Evolutionary conservation across 2,888 invertebrate species (phyloP).

Genomic region (Phaonia tiefii): DNA sequence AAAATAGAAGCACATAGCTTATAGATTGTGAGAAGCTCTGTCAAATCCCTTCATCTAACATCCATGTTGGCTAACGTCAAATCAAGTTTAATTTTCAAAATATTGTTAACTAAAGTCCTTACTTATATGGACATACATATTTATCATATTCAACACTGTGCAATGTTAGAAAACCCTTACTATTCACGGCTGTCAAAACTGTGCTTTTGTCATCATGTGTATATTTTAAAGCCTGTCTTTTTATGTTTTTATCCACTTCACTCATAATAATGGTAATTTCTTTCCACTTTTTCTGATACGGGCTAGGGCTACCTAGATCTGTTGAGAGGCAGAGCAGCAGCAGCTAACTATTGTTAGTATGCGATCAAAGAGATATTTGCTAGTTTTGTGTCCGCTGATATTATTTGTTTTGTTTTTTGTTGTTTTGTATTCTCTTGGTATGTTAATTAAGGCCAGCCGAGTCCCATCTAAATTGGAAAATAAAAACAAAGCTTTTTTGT

Average conservation of each 20-base stretch:
- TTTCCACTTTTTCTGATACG: constrained; percentile 32
- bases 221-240: constrained; percentile 29
- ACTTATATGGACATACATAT: too few species aligned
- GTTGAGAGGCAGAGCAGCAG: neutral
- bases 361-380: constrained; percentile 24
- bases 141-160: too few species aligned
- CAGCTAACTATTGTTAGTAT: constrained; percentile 24
- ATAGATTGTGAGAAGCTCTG: too few species aligned
- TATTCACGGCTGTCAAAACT: constrained; percentile 38
- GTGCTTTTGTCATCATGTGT: constrained; percentile 44
- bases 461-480: constrained; percentile 67
- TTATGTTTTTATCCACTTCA: neutral
- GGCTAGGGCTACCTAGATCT: constrained; percentile 15
- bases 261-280: constrained; percentile 40
- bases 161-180: too few species aligned
- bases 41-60: too few species aligned
- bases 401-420: constrained; percentile 48
- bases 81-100: too few species aligned
- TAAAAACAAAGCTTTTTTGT: neutral
- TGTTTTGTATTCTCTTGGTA: constrained; percentile 66
- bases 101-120: too few species aligned
- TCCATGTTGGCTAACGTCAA: too few species aligned
- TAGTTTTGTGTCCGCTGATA: constrained; percentile 55
- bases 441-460: constrained; percentile 76
- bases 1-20: too few species aligned